Evolutionary conservation across 2,797 vertebrate genomes (phyloP).

Genomic region (Semotilus atromaculatus): DNA sequence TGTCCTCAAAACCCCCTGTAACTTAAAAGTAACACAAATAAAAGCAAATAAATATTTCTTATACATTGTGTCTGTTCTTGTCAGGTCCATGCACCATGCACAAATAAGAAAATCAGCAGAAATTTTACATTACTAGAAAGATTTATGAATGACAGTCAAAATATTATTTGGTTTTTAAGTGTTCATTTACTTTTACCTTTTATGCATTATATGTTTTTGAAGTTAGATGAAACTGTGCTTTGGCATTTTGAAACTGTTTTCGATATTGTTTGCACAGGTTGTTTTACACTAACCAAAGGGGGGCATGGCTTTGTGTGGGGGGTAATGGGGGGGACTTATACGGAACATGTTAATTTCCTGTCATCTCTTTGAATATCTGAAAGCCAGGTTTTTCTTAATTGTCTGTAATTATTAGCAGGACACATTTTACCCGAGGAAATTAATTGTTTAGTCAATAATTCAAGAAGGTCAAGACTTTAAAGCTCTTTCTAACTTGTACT

Average conservation of each 20-base stretch:
- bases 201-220: not conserved
- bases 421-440: too few relatives aligned
- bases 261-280: not conserved
- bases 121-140: not conserved
- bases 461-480: too few relatives aligned
- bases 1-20: conserved; percentile 66
- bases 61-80: conserved; percentile 66
- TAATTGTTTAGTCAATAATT: too few relatives aligned
- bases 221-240: not conserved
- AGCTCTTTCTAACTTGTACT: too few relatives aligned
- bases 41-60: conserved; percentile 77
- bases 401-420: too few relatives aligned
- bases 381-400: too few relatives aligned
- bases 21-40: conserved; percentile 70
- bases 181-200: not conserved
- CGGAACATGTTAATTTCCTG: too few relatives aligned
- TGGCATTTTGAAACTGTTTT: not conserved
- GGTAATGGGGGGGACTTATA: too few relatives aligned
- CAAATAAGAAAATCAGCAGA: not conserved
- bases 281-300: not conserved
- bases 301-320: too few relatives aligned
- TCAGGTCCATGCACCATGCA: not conserved
- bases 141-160: not conserved
- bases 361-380: too few relatives aligned
- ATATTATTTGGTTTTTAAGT: not conserved